A percentile compares a stretch with the other conserved stretches of the same genome.
Conservation (phyloP, 2,113 vertebrate species). For the Istiophorus platypterus region DNA sequence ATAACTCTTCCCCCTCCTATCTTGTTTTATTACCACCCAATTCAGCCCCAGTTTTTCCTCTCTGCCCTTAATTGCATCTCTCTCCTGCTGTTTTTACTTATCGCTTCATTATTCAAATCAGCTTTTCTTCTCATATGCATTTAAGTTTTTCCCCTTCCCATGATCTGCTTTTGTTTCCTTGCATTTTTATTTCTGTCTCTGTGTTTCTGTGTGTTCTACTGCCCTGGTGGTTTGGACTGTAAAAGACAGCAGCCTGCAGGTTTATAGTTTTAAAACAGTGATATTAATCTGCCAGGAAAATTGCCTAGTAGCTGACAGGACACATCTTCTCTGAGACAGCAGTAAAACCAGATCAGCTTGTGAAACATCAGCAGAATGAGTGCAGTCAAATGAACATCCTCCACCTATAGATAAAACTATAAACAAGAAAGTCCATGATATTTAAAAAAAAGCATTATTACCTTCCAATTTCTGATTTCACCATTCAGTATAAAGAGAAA, state of each 20-base stretch:
- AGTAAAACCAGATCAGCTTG: not conserved
- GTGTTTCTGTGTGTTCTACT: constrained; percentile 2
- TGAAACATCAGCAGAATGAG: constrained; percentile 6
- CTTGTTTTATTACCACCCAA: constrained; percentile 43
- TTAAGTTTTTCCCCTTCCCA: not conserved
- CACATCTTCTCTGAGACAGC: not conserved
- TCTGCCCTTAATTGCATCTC: constrained; percentile 32
- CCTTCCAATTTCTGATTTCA: not conserved
- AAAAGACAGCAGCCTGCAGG: not conserved
- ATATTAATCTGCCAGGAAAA: not conserved
- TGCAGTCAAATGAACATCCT: not conserved
- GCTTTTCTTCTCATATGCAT: constrained; percentile 8
- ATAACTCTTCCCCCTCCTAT: constrained; percentile 31
- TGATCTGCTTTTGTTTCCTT: not conserved
- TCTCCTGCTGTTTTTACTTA: constrained; percentile 10
- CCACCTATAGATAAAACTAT: not conserved
- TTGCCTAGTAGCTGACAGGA: not conserved
- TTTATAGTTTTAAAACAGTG: constrained; percentile 3
- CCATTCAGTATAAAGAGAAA: not conserved
- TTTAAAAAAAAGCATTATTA: too few species aligned
- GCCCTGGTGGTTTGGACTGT: not conserved
- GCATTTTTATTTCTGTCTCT: not conserved
- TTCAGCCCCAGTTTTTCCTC: constrained; percentile 20
- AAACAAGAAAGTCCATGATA: not conserved
- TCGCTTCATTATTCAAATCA: not conserved